Base-by-base conservation (phyloP, 53 echinoderm and acorn worm species). In the Astropecten irregularis region DNA sequence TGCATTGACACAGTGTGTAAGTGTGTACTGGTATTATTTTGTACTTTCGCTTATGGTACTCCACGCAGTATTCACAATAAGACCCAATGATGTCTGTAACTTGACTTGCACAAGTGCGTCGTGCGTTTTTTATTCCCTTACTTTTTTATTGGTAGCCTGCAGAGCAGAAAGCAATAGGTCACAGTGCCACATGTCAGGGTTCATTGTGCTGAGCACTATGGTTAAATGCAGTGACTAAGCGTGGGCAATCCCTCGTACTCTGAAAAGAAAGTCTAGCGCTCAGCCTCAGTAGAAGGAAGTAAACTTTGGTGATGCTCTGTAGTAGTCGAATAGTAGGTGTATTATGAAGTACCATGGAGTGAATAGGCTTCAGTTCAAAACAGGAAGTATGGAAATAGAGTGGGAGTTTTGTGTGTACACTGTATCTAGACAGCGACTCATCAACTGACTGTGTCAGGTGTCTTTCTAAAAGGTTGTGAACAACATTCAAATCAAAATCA, bases 291-390 rank as follows among this genome's bases (percentile, higher is more conserved):
- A 72, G 33, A 52, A 31, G 72, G 53, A 72, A 72, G 72, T 72
- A 20, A 36, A 36, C 13, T 15, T 72, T 50, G 49, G 30, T 73
- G 20, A 51, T 18, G 6, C 14, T 15, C 51, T n/a, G 31, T 6
- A 16, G 21, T 19, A 73, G 20, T 37, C 8, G 15, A 8, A 35
- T 13, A 3, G 18, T 15, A 27, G 19, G 2, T 21, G 50, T n/a
- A n/a, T n/a, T n/a, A n/a, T n/a, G n/a, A n/a, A n/a, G n/a, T n/a
- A n/a, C n/a, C n/a, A n/a, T n/a, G n/a, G n/a, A n/a, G n/a, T n/a
- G n/a, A n/a, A n/a, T n/a, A n/a, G n/a, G n/a, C n/a, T n/a, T n/a
- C 21, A 73, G 52, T 53, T 73, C 53, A 73, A 73, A 73, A 73
- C 73, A 73, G 73, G 73, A 73, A 73, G 73, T 73, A 48, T 14